phyloP scores from a whole-genome alignment of 2,797 vertebrate species.

The Craterocephalus amniculus region DNA sequence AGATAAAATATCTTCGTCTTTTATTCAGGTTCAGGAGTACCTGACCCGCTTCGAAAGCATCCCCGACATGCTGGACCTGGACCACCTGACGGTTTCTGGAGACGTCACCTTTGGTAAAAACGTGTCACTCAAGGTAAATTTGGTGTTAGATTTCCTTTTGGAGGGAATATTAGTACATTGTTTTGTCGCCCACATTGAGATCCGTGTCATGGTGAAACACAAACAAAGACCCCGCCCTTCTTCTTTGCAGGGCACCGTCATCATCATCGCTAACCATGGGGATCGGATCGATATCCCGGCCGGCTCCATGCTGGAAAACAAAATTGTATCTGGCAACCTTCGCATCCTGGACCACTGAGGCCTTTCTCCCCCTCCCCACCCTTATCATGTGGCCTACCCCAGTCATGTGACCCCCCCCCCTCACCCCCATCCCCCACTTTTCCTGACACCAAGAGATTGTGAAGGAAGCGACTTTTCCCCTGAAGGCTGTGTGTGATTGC shows the following conservation, averaged over 20 bases:
- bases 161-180: not conserved
- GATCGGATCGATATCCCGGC: slow-evolving; percentile 96
- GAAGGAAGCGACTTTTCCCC: slow-evolving; percentile 23
- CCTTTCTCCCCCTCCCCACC: slow-evolving; percentile 23
- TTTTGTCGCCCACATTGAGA: slow-evolving; percentile 2
- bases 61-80: slow-evolving; percentile 97
- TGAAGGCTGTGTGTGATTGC: slow-evolving; percentile 36
- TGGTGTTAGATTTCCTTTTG: fast-evolving
- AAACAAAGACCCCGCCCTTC: not conserved
- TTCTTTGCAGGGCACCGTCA: slow-evolving; percentile 92
- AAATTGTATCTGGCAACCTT: slow-evolving; percentile 98
- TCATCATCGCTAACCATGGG: slow-evolving; percentile 98
- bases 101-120: slow-evolving; percentile 98
- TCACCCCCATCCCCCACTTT: slow-evolving; percentile 47
- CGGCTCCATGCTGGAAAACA: slow-evolving; percentile 95
- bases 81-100: slow-evolving; percentile 98
- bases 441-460: slow-evolving; percentile 36
- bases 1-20: not conserved
- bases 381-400: slow-evolving; percentile 51
- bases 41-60: slow-evolving; percentile 96
- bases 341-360: slow-evolving; percentile 96
- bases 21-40: slow-evolving; percentile 93
- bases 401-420: slow-evolving; percentile 60
- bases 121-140: slow-evolving; percentile 91
- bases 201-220: too few relatives aligned